Conservation (phyloP, 2,113 vertebrate species). For the Ictidomys tridecemlineatus region DNA sequence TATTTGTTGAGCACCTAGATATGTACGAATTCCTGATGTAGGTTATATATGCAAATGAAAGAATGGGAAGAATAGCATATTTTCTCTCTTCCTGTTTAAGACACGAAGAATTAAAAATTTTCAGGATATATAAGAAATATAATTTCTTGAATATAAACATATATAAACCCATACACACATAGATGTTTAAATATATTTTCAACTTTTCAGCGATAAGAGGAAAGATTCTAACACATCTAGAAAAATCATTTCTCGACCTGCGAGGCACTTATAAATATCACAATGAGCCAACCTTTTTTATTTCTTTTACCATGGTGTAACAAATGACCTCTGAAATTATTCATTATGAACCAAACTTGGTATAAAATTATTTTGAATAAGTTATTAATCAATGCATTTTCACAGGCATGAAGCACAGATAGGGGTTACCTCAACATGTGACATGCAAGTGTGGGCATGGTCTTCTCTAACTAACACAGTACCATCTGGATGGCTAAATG, state of each 20-base stretch:
- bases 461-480: not conserved
- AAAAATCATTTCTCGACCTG: not conserved
- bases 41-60: not conserved
- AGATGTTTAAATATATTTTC: not conserved
- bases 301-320: not conserved
- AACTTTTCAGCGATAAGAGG: not conserved
- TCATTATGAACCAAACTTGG: not conserved
- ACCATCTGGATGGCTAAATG: not conserved
- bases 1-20: not conserved
- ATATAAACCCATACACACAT: not conserved
- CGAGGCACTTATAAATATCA: not conserved
- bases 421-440: not conserved
- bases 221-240: not conserved
- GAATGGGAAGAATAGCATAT: not conserved
- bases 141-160: not conserved
- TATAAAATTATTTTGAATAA: not conserved
- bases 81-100: not conserved
- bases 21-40: not conserved
- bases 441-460: too few species aligned
- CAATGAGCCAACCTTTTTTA: not conserved
- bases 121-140: not conserved
- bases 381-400: not conserved
- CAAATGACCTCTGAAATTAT: not conserved
- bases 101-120: constrained; percentile 13
- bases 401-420: not conserved